Base-by-base conservation (phyloP, 2,888 invertebrate genomes). In the Cephonodes hylas region DNA sequence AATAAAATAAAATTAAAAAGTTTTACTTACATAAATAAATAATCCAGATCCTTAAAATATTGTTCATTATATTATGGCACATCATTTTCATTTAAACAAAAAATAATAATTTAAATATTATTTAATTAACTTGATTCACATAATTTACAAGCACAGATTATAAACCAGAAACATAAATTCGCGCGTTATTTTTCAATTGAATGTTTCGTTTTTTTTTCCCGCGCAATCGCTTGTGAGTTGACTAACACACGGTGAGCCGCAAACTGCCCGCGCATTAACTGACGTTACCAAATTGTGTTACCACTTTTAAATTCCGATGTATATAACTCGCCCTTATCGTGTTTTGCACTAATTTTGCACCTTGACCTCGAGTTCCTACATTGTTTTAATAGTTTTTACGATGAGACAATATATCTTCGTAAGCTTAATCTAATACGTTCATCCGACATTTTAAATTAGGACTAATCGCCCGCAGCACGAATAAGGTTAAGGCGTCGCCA, bases 221-320 rank as follows among this genome's bases (percentile, higher is more conserved):
- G 48, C 27, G 31, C 10, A 53, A 53, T 3, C 18, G 31, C 8
- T 1, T 18, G 27, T 53, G 4, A 5, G 31, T 53, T 18, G 31
- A 1, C 8, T 10, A 53, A 31, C 27, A 27, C 48, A 27, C 45
- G 23, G 48, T 53, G 18, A 53, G 10, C 18, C 31, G 53, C 27
- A 8, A 18, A 31, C 27, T 27, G 53, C 18, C 18, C 31, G 31
- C 53, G 53, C 31, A 18, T 18, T 18, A 10, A 31, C 53, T 53
- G 53, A 53, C 53, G 27, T 31, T 53, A 53, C 27, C 42, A 18
- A 27, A 42, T 44, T 31, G 6, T 71, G 69, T 68, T 71, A 71
- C 64, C 45, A n/a, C 18, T 46, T 53, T 53, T 53, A 18, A 18
- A 60, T 42, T 42, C 23, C 18, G 10, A 18, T 20, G 60, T 38